Evolutionary conservation across 1,140 invertebrate species (phyloP).

Genomic region (Geopemphigus sp.): DNA sequence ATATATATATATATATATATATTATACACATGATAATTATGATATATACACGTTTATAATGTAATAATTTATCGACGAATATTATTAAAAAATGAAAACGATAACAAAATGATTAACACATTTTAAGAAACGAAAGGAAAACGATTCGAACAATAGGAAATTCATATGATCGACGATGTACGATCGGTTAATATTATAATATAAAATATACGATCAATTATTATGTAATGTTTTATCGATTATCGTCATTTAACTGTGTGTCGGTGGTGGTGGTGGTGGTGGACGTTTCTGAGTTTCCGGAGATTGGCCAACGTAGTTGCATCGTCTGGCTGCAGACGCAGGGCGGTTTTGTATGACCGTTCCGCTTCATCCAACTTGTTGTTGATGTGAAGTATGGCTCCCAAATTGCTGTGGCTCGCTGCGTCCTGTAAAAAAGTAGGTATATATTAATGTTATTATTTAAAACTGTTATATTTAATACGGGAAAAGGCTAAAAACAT

Average conservation of each 20-base stretch:
- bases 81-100: background rate
- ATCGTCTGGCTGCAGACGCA: conserved; percentile 80
- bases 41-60: too few relatives aligned
- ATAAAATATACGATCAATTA: too few relatives aligned
- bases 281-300: conserved; percentile 66
- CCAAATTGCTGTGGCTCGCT: conserved; percentile 86
- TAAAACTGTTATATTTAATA: too few relatives aligned
- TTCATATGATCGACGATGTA: too few relatives aligned
- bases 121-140: background rate
- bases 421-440: conserved; percentile 67
- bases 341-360: conserved; percentile 75
- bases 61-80: too few relatives aligned
- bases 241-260: conserved; percentile 20
- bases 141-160: too few relatives aligned
- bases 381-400: conserved; percentile 88
- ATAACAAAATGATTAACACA: background rate
- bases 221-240: background rate
- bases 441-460: too few relatives aligned
- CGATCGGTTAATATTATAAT: too few relatives aligned
- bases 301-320: conserved; percentile 83
- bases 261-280: background rate
- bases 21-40: too few relatives aligned
- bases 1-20: conserved; percentile 15
- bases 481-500: too few relatives aligned
- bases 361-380: conserved; percentile 86